A percentile compares a stretch with the other conserved stretches of the same genome.
phyloP scores from a whole-genome alignment of 2,797 vertebrate species.

The Clarias platycephalus region DNA sequence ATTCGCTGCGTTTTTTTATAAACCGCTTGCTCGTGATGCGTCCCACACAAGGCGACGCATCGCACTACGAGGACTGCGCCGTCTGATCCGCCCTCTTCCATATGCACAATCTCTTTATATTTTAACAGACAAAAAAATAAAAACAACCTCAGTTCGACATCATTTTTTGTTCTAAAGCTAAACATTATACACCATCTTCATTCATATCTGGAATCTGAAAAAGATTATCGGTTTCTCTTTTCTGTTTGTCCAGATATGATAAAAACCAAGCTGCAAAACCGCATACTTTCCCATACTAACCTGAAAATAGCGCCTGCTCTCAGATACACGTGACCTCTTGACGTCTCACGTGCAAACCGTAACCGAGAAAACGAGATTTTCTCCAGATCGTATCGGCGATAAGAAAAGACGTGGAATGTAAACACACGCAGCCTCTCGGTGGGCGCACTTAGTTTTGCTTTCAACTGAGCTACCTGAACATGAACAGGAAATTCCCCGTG shows the following conservation, averaged over 20 bases:
- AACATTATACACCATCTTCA: background rate
- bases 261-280: background rate
- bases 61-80: background rate
- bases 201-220: background rate
- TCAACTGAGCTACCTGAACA: too few species aligned
- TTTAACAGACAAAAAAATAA: background rate
- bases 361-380: background rate
- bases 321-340: background rate
- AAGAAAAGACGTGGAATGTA: too few species aligned
- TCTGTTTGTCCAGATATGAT: background rate
- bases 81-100: background rate
- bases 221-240: background rate
- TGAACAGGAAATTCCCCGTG: too few species aligned
- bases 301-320: background rate
- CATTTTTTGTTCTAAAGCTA: background rate
- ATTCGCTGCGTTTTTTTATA: background rate
- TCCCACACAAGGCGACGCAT: background rate
- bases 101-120: background rate
- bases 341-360: too few species aligned
- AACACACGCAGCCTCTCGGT: background rate
- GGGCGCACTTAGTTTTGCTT: background rate
- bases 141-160: background rate
- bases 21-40: background rate
- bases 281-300: background rate
- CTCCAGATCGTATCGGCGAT: background rate